Percentiles rank a stretch among this genome's conserved stretches.
phyloP scores from a whole-genome alignment of 2,113 vertebrate genomes.

The Danio rerio region GRCz12tu NC_133198.1:22516501-22517000 shows the following conservation, averaged over 20 bases:
- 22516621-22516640: neutral
- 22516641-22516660: conserved; percentile 81
- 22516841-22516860: conserved; percentile 86
- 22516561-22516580: too few species aligned
- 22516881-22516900: conserved; percentile 84
- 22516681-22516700: conserved; percentile 83
- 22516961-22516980: conserved; percentile 65
- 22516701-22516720: conserved; percentile 95
- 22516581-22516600: neutral
- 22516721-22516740: conserved; percentile 80
- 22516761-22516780: conserved; percentile 78
- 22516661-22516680: conserved; percentile 96
- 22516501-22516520: too few species aligned
- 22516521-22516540: too few species aligned
- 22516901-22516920: conserved; percentile 89
- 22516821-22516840: conserved; percentile 32
- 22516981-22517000: neutral
- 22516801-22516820: neutral
- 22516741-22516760: conserved; percentile 69
- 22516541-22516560: too few species aligned
- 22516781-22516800: neutral
- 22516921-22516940: conserved; percentile 87
- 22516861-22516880: conserved; percentile 81
- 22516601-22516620: neutral
- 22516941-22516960: conserved; percentile 85